phyloP scores from a whole-genome alignment of 2,113 vertebrate species.

The Gavialis gangeticus region DNA sequence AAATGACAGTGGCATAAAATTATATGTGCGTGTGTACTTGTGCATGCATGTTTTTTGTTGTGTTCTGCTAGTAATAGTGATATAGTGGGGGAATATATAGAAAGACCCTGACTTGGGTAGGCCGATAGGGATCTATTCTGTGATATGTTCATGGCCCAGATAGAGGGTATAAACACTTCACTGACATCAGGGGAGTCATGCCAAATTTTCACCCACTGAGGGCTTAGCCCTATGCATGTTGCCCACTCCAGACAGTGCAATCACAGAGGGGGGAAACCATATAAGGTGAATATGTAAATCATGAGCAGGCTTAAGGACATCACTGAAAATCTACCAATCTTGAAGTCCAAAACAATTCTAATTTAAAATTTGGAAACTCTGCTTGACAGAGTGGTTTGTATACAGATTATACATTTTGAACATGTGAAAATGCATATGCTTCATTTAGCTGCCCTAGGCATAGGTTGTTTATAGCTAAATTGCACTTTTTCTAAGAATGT shows the following conservation, averaged over 20 bases:
- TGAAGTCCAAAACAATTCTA: rapidly evolving
- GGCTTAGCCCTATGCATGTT: not conserved
- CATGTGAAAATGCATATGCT: rapidly evolving
- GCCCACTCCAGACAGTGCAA: rapidly evolving
- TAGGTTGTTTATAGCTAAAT: not conserved
- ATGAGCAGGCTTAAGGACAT: rapidly evolving
- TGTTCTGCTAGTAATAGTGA: not conserved
- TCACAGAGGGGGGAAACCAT: not conserved
- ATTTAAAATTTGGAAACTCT: not conserved
- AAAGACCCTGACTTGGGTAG: not conserved
- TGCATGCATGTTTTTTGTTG: not conserved
- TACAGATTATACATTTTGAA: not conserved
- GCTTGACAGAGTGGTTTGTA: not conserved
- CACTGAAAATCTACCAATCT: not conserved
- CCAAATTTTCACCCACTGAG: not conserved
- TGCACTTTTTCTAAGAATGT: not conserved
- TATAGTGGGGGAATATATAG: not conserved
- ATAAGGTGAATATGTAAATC: not conserved
- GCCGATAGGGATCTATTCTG: not conserved
- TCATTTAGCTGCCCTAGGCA: not conserved
- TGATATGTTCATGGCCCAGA: rapidly evolving
- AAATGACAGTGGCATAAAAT: not conserved
- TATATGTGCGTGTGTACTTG: too few species aligned
- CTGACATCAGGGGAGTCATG: not conserved
- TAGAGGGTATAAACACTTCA: not conserved